Percentiles rank a stretch among this genome's conserved stretches.
phyloP scores from a whole-genome alignment of 2,888 invertebrate genomes.

The Drosophila tripunctata region DNA sequence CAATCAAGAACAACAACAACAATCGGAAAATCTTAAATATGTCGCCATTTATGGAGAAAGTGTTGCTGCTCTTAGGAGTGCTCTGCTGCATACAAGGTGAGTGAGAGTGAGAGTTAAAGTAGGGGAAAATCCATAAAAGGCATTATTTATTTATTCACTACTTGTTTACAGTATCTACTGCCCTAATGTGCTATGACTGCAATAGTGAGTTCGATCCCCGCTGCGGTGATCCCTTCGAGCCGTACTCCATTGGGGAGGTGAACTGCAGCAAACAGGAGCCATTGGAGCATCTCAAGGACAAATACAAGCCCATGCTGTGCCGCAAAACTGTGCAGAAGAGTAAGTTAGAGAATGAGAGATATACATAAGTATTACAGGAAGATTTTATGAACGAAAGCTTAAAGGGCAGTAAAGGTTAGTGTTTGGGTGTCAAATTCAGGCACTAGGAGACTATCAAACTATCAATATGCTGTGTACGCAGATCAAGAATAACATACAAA shows the following conservation, averaged over 20 bases:
- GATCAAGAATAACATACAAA: too few species aligned
- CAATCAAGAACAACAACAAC: slow-evolving; percentile 11
- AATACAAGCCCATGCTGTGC: slow-evolving; percentile 87
- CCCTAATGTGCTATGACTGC: slow-evolving; percentile 94
- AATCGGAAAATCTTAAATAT: slow-evolving; percentile 49
- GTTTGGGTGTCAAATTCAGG: too few species aligned
- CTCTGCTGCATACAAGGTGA: slow-evolving; percentile 83
- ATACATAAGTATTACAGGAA: too few species aligned
- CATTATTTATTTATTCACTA: too few species aligned
- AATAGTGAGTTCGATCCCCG: slow-evolving; percentile 95
- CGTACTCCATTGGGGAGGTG: slow-evolving; percentile 92
- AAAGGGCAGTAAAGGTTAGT: too few species aligned
- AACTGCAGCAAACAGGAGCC: slow-evolving; percentile 92
- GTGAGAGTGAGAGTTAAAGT: slow-evolving; percentile 2
- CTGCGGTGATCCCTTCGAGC: slow-evolving; percentile 94
- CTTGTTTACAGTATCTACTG: slow-evolving; percentile 85
- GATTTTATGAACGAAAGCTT: too few species aligned
- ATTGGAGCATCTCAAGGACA: slow-evolving; percentile 87
- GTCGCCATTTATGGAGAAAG: slow-evolving; percentile 83
- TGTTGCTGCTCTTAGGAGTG: slow-evolving; percentile 81
- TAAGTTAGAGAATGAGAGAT: too few species aligned
- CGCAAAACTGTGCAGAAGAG: slow-evolving; percentile 93
- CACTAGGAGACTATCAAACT: too few species aligned
- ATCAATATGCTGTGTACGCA: too few species aligned
- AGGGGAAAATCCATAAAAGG: too few species aligned